phyloP scores from a whole-genome alignment of 2,113 vertebrate species.

The Turdus rufiventris region DNA sequence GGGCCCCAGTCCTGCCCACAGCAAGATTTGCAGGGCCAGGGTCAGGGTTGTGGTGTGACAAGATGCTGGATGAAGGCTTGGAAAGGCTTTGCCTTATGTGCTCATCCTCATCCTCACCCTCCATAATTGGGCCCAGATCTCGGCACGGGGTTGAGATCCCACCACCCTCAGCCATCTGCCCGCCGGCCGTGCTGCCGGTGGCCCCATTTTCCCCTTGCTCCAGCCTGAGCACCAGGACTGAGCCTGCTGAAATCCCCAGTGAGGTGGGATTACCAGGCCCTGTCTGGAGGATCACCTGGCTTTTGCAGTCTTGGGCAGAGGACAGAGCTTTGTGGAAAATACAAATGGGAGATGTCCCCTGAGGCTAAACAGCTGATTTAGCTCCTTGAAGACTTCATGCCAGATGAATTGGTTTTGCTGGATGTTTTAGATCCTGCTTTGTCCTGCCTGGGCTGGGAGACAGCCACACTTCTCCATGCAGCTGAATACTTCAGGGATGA shows the following conservation, averaged over 20 bases:
- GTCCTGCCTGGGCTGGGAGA: not conserved
- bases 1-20: not conserved
- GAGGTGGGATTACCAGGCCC: not conserved
- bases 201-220: not conserved
- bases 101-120: not conserved
- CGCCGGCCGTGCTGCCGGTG: not conserved
- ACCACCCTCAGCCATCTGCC: not conserved
- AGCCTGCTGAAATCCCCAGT: not conserved
- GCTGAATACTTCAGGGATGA: not conserved
- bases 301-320: not conserved
- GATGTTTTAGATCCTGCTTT: not conserved
- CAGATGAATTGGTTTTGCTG: not conserved
- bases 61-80: not conserved
- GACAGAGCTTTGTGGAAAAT: not conserved
- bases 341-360: not conserved
- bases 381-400: not conserved
- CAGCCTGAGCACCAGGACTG: not conserved
- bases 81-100: not conserved
- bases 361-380: not conserved
- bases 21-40: not conserved
- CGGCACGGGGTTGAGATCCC: fast-evolving
- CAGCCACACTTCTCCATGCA: not conserved
- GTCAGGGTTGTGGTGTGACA: not conserved
- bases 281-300: not conserved
- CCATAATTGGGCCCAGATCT: not conserved